These are phyloP conservation scores for Ascaphus truei DNA, from an alignment of 2,113 vertebrate species.

Conservation along the genomic window DNA sequence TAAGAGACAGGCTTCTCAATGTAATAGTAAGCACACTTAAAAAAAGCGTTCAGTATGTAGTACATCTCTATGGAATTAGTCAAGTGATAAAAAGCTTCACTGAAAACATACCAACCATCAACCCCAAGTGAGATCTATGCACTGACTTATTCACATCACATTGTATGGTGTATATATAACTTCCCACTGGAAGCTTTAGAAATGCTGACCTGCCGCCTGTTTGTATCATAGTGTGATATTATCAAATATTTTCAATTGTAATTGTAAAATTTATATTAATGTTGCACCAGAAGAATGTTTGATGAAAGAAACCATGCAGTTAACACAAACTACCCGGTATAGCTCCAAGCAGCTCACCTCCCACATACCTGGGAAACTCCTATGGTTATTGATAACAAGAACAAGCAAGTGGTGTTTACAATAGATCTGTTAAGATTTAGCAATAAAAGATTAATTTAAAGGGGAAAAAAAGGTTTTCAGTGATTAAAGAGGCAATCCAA, in stretches of 20 bases:
- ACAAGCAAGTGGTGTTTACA: conserved; percentile 48
- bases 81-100: too few species aligned
- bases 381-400: conserved; percentile 49
- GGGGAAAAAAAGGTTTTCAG: too few species aligned
- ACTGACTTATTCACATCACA: conserved; percentile 18
- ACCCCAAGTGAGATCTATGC: conserved; percentile 10
- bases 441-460: too few species aligned
- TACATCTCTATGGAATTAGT: too few species aligned
- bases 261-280: conserved; percentile 68
- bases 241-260: conserved; percentile 68
- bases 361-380: conserved; percentile 63
- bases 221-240: conserved; percentile 53
- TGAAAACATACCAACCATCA: too few species aligned
- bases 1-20: too few species aligned
- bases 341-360: conserved; percentile 58
- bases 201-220: conserved; percentile 46
- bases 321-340: conserved; percentile 62
- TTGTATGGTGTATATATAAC: conserved; percentile 28
- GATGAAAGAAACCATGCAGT: conserved; percentile 61
- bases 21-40: too few species aligned
- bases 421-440: conserved; percentile 55
- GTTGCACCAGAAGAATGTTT: conserved; percentile 68
- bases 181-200: conserved; percentile 51
- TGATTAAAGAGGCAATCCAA: too few species aligned
- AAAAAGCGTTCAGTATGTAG: too few species aligned